These are phyloP conservation scores for Temnothorax nylanderi DNA, from an alignment of 1,140 invertebrate genomes.

Conservation along the genomic window DNA sequence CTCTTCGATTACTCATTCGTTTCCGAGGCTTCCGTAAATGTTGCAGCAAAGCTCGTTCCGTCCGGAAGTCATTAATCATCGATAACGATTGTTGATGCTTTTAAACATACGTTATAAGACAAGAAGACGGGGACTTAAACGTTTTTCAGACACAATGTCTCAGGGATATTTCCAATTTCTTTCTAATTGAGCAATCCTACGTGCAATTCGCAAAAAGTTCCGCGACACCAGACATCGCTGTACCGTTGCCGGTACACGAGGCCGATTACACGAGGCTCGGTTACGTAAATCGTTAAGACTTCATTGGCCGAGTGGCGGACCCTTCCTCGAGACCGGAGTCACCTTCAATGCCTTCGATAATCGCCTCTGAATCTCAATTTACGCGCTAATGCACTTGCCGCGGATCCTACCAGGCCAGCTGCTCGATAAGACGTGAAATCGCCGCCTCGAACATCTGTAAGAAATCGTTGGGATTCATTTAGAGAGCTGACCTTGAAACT, in stretches of 20 bases:
- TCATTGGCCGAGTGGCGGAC: slow-evolving; percentile 79
- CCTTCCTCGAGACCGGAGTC: slow-evolving; percentile 78
- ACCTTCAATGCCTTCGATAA: slow-evolving; percentile 76
- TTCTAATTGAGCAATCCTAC: background rate
- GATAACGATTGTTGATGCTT: background rate
- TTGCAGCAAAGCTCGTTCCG: background rate
- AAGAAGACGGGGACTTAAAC: background rate
- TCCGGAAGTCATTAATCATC: slow-evolving; percentile 11
- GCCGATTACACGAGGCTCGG: slow-evolving; percentile 70
- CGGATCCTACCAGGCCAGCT: no score
- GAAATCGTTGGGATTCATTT: slow-evolving; percentile 43
- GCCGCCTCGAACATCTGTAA: slow-evolving; percentile 1
- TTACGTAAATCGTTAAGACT: slow-evolving; percentile 83
- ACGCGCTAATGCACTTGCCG: slow-evolving; percentile 51
- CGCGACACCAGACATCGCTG: slow-evolving; percentile 34
- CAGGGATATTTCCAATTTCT: background rate
- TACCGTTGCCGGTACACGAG: slow-evolving; percentile 63
- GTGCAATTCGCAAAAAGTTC: slow-evolving; percentile 54
- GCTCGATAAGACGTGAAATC: background rate
- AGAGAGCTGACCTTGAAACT: slow-evolving; percentile 8
- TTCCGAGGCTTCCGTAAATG: background rate
- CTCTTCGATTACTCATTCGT: slow-evolving; percentile 23
- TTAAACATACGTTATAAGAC: background rate
- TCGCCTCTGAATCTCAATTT: slow-evolving; percentile 74
- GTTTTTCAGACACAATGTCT: background rate